Evolutionary conservation across 2,113 vertebrate species (phyloP), one percentile per base, ranked within the genome.

Genomic region (Pygoscelis adeliae): DNA sequence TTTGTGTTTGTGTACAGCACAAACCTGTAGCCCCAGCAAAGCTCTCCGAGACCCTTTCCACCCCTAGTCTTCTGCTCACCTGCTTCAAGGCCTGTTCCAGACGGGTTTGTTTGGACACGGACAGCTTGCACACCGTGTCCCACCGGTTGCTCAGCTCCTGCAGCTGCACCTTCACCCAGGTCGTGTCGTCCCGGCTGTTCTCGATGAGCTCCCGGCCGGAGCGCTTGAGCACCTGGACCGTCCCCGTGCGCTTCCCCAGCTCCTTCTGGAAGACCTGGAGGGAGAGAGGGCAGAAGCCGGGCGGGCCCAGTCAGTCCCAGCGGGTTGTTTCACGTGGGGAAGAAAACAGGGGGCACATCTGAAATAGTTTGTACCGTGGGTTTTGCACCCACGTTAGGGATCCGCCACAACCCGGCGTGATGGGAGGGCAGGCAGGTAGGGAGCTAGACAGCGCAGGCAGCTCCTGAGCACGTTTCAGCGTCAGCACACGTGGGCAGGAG

Each of bases 121-220:
- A 99, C 62, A 99, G 98, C 47, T 99, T 99, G 38, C 99, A 99
- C 76, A 99, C 99, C 0, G 99, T 99, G 38, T 99, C 99, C 99
- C 99, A 99, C 78, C 99, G 99, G 97, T 99, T 99, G 97, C 99
- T 99, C 47, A 99, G 98, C 96, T 99, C 99, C 95, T 99, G 99
- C 32, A 99, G 98, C 92, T 99, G 99, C 90, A 99, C 99, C 94
- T 99, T 99, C 85, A 99, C 99, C 99, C 99, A 99, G 0, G 99
- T 99, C 0, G 99, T 99, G 97, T 99, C 99, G 0, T 99, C 99
- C 0, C 99, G 98, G 56, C 99, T 99, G 13, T 98, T 99, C 38
- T 99, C 99, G 61, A 99, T 99, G 26, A 99, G 98, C 72, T 99
- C 99, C 53, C 99, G 98, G 8, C 99, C 99, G 0, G 99, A 99